Base-by-base conservation (phyloP, 2,113 vertebrate genomes). In the Pachypanchax playfairii region DNA sequence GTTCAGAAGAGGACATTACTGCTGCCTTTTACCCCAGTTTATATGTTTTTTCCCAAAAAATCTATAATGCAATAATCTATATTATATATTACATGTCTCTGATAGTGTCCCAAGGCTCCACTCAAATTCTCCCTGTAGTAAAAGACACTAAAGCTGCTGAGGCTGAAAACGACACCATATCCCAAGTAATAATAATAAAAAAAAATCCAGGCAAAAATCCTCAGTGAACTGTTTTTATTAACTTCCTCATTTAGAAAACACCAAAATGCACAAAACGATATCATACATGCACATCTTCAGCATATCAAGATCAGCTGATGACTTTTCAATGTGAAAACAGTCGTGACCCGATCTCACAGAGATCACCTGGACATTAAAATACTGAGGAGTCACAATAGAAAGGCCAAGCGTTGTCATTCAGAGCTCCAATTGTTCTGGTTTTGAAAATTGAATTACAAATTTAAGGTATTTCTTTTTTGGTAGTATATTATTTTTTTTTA, bases 251-350 rank as follows among this genome's bases (percentile, higher is more conserved):
- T 89, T 90, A 88, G 67, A 89, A 89, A 90, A 90, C 86, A 89
- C 84, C 39, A 42, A 79, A 85, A 89, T 89, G 82, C 89, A 90
- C 89, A 77, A 89, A 87, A 90, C 89, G 3, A 89, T 90, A 88
- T 88, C 65, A 68, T 85, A 86, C 89, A 90, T 90, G 89, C 89
- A 90, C 86, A 74, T 82, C 72, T 88, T 88, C 83, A 85, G 82
- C 86, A 73, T 86, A 76, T 85, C 85, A 76, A 89, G 83, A 88
- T 89, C 86, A 76, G 84, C 79, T 84, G 77, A 87, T 75, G 77
- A 83, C 89, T 84, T 90, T 90, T 89, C 89, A 90, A 88, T 87
- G 82, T 90, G 89, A 90, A 90, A 90, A 89, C 60, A 7, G 66
- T 77, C 55, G 70, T 64, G 79, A 80, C 77, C 79, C 85, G 70